Evolutionary conservation across 2,888 invertebrate species (phyloP).

Genomic region (Actias luna): DNA sequence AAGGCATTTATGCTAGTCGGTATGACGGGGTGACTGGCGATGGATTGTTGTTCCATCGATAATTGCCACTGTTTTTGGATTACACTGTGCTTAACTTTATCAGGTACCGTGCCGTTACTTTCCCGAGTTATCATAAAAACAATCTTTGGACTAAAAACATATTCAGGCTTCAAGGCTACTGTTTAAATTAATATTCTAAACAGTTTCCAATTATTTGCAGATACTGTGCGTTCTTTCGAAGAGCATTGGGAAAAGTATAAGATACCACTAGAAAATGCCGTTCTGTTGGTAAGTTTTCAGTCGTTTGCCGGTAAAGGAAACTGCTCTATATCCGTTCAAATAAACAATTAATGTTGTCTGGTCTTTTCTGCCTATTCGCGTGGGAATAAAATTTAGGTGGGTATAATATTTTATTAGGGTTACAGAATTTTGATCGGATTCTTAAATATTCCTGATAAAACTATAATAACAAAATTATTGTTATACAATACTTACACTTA

Average conservation of each 20-base stretch:
- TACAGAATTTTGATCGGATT: not conserved
- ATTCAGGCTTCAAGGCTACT: not conserved
- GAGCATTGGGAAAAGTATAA: constrained; percentile 41
- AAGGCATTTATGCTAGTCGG: too few species aligned
- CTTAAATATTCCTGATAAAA: not conserved
- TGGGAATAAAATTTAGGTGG: not conserved
- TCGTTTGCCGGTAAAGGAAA: not conserved
- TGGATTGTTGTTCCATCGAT: too few species aligned
- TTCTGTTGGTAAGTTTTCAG: constrained; percentile 39
- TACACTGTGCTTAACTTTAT: too few species aligned
- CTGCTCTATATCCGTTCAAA: not conserved
- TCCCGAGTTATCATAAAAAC: not conserved
- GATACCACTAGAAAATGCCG: constrained; percentile 41
- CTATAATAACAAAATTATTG: not conserved
- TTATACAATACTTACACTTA: not conserved
- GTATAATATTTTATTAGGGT: not conserved
- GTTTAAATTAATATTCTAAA: not conserved
- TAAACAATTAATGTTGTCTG: not conserved
- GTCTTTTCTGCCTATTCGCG: not conserved
- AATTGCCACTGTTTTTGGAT: too few species aligned
- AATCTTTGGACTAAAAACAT: not conserved
- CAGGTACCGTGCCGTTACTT: too few species aligned
- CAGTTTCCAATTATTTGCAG: constrained; percentile 35
- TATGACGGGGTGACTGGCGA: too few species aligned
- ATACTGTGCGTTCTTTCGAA: constrained; percentile 28